phyloP scores from a whole-genome alignment of 1,140 invertebrate species.

The Drosophila novamexicana region DNA sequence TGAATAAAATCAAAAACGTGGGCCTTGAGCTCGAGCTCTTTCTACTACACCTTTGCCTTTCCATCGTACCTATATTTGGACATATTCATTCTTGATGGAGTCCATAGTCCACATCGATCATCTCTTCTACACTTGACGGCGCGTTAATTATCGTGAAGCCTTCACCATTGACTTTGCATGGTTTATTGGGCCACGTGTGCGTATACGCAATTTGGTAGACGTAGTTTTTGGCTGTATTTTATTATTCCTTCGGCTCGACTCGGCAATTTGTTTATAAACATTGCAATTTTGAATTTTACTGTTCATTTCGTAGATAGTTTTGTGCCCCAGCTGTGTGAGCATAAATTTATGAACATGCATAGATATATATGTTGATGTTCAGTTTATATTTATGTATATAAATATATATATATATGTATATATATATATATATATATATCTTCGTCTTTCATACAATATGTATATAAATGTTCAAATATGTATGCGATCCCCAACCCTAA shows the following conservation, averaged over 20 bases:
- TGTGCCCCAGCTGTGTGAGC: constrained; percentile 57
- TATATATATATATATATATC: constrained; percentile 4
- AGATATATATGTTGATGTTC: background rate
- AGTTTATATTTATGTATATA: background rate
- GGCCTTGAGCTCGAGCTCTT: constrained; percentile 25
- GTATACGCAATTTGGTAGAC: constrained; percentile 67
- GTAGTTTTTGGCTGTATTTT: constrained; percentile 49
- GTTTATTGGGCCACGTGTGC: constrained; percentile 73
- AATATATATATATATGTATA: background rate
- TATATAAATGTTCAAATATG: background rate
- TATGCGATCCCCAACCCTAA: constrained; percentile 27
- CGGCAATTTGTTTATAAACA: constrained; percentile 81
- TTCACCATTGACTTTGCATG: constrained; percentile 74
- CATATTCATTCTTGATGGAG: constrained; percentile 8
- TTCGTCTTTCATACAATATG: background rate
- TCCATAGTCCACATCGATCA: constrained; percentile 33
- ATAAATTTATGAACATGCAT: constrained; percentile 54
- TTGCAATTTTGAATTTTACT: constrained; percentile 82
- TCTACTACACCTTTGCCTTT: background rate
- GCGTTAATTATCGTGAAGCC: constrained; percentile 47
- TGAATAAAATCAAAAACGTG: constrained; percentile 23
- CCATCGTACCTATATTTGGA: background rate
- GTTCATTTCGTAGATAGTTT: constrained; percentile 58
- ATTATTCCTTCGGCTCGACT: constrained; percentile 66
- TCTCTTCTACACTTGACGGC: constrained; percentile 31